These are phyloP conservation scores for Pelvicachromis taeniatus DNA, from an alignment of 2,113 vertebrate genomes.

Conservation along the genomic window DNA sequence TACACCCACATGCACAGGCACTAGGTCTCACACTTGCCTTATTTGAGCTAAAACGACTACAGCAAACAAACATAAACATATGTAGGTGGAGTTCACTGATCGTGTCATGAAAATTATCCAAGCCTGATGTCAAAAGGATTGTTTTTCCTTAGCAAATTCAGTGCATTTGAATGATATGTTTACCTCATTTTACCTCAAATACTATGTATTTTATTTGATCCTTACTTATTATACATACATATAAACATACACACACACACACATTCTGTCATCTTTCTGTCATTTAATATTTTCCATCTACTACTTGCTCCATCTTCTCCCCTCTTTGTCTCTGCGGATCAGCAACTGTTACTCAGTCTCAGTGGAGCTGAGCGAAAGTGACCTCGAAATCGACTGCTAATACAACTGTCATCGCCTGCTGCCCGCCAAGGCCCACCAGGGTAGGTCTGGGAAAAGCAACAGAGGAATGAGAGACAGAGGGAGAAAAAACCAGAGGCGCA, in stretches of 20 bases:
- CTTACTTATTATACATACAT: not conserved
- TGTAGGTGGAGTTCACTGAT: slow-evolving; percentile 27
- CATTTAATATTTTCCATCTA: slow-evolving; percentile 20
- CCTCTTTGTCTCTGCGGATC: slow-evolving; percentile 21
- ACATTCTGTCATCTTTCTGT: not conserved
- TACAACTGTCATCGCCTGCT: slow-evolving; percentile 74
- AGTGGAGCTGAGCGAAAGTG: slow-evolving; percentile 62
- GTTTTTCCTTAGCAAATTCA: not conserved
- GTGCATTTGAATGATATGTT: not conserved
- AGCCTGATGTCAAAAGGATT: not conserved
- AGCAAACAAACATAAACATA: slow-evolving; percentile 44
- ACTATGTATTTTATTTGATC: not conserved
- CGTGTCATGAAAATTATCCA: slow-evolving; percentile 1
- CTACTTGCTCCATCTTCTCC: not conserved
- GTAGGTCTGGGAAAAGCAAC: slow-evolving; percentile 4
- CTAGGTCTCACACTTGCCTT: slow-evolving; percentile 10
- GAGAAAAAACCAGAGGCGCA: not conserved
- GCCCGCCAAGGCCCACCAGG: slow-evolving; percentile 45
- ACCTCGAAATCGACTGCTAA: slow-evolving; percentile 75
- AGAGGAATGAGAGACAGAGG: not conserved
- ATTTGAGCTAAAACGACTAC: not conserved
- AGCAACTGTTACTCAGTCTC: slow-evolving; percentile 42
- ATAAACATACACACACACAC: not conserved
- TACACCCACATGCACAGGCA: slow-evolving; percentile 41
- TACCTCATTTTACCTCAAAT: not conserved